Base-by-base conservation (phyloP, 2,797 vertebrate genomes). In the Hozukius guyotensis region DNA sequence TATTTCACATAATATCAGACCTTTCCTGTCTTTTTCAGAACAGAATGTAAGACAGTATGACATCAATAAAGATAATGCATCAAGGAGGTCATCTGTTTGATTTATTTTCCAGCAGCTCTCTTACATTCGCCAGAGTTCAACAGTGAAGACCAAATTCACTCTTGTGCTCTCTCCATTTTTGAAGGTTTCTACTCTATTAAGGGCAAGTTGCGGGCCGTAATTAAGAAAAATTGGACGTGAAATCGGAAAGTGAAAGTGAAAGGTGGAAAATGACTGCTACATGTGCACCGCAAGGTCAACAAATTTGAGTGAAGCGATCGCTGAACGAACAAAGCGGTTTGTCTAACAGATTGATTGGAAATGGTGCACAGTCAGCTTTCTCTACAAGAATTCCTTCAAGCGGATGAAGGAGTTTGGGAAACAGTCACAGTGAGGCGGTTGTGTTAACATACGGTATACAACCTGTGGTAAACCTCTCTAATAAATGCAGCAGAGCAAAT, bases 211-310 rank as follows among this genome's bases (percentile, higher is more conserved):
- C 69, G 67, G 32, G 68, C 66, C 64, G 63, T 53, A 78, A 80
- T 76, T 53, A 72, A 64, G n/a, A 38, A 42, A 77, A 81, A 80
- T 32, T 68, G 64, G 81, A 85, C 62, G 42, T 71, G 75, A 84
- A 88, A 70, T 72, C 60, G 60, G 56, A 78, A 88, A 87, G 81
- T 68, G 53, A 80, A 85, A 86, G 77, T 68, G 78, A 90, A 87
- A 77, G 63, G 77, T 46, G 72, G 75, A 83, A 89, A 88, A 90
- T 55, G 56, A 83, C 56, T 56, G 52, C 60, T 62, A 25, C 64
- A 68, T 52, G 31, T 46, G 27, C 63, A 22, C 8, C 55, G 53
- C 75, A 72, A 81, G 72, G 70, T 86, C 75, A 84, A 85, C 62
- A 86, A 56, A 84, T 82, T 10, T 83, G 78, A 88, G 62, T 1